These are phyloP conservation scores for Phocides pigmalion DNA, from an alignment of 1,140 invertebrate species.

Conservation along the genomic window DNA sequence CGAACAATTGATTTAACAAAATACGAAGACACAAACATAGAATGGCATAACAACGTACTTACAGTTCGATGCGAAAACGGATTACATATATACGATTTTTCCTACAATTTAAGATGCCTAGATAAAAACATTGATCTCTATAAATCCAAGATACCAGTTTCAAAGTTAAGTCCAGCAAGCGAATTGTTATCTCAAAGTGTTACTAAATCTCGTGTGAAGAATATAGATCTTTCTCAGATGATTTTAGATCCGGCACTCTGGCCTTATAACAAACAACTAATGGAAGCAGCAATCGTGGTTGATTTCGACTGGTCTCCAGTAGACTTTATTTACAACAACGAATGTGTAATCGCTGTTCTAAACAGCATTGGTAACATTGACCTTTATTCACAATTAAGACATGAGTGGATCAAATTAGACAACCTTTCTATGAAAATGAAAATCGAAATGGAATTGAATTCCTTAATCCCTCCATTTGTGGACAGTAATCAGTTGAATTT, in stretches of 20 bases:
- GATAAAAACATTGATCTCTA: constrained; percentile 62
- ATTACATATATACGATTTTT: constrained; percentile 56
- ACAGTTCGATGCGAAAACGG: constrained; percentile 51
- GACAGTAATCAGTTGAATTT: constrained; percentile 40
- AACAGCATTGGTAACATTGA: constrained; percentile 68
- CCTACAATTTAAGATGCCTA: constrained; percentile 56
- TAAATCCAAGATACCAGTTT: constrained; percentile 43
- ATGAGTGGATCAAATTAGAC: constrained; percentile 46
- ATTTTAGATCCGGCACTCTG: constrained; percentile 60
- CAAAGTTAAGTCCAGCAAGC: constrained; percentile 53
- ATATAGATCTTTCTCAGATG: constrained; percentile 62
- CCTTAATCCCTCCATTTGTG: constrained; percentile 23
- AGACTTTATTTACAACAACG: constrained; percentile 47
- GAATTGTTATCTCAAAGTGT: constrained; percentile 49
- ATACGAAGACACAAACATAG: constrained; percentile 49
- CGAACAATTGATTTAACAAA: constrained; percentile 52
- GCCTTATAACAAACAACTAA: constrained; percentile 56
- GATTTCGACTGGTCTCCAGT: constrained; percentile 56
- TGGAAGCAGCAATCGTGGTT: constrained; percentile 48
- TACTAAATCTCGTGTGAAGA: constrained; percentile 45
- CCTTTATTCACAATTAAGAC: constrained; percentile 44
- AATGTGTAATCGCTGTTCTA: constrained; percentile 54
- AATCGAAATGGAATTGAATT: constrained; percentile 40
- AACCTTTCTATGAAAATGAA: constrained; percentile 47
- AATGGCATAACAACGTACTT: constrained; percentile 54